Percentiles rank a stretch among this genome's conserved stretches.
Evolutionary conservation across 2,113 vertebrate genomes (phyloP).

Genomic region (Puffinus mauretanicus): DNA sequence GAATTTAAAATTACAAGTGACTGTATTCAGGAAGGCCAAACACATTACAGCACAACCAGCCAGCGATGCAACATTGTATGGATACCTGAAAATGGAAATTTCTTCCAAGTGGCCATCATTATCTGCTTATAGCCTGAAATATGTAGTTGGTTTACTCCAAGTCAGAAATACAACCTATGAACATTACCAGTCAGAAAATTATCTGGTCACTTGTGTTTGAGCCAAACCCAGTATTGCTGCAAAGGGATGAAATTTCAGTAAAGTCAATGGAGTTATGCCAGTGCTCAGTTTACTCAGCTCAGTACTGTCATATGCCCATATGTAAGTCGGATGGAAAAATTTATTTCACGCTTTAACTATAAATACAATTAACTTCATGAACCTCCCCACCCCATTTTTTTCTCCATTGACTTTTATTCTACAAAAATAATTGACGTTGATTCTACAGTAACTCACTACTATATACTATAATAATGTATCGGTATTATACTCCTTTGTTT

Average conservation of each 20-base stretch:
- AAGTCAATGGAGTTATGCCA: slow-evolving; percentile 39
- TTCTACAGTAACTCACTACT: neutral
- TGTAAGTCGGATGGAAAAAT: neutral
- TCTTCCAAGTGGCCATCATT: neutral
- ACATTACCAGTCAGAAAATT: slow-evolving; percentile 28
- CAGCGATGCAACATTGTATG: neutral
- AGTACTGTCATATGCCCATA: neutral
- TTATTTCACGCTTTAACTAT: slow-evolving; percentile 22
- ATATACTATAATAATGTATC: neutral
- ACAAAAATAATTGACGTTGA: neutral
- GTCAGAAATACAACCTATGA: slow-evolving; percentile 12
- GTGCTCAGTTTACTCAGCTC: slow-evolving; percentile 21
- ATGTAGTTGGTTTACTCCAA: neutral
- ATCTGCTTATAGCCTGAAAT: slow-evolving; percentile 13
- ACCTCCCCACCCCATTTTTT: neutral
- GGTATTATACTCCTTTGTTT: neutral
- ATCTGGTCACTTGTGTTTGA: slow-evolving; percentile 8
- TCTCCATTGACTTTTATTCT: neutral
- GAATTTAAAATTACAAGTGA: neutral
- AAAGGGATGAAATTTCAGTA: slow-evolving; percentile 64
- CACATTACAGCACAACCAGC: neutral
- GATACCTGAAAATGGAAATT: neutral
- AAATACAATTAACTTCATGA: neutral
- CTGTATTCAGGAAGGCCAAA: neutral
- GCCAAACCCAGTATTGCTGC: slow-evolving; percentile 13